phyloP scores from a whole-genome alignment of 2,113 vertebrate species.

The Erythrocercus mccallii region DNA sequence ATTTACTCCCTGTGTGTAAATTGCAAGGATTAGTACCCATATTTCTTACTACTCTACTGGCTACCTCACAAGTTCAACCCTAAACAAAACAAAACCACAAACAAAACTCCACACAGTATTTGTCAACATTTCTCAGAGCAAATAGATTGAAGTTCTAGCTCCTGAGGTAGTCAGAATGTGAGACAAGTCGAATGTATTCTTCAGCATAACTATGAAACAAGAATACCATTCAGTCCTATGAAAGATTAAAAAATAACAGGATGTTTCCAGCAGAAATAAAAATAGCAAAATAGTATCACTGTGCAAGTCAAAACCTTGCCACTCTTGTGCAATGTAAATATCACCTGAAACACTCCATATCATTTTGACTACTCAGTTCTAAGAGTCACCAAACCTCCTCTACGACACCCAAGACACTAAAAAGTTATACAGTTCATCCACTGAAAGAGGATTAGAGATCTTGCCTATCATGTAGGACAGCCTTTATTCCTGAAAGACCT shows the following conservation, averaged over 20 bases:
- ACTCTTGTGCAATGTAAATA: background rate
- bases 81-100: background rate
- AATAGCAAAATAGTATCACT: background rate
- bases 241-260: background rate
- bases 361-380: background rate
- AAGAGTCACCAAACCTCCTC: background rate
- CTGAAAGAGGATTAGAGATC: background rate
- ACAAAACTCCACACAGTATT: background rate
- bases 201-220: background rate
- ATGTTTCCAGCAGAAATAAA: background rate
- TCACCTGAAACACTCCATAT: background rate
- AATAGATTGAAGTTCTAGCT: background rate
- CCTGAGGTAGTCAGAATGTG: background rate
- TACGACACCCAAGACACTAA: background rate
- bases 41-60: background rate
- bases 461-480: background rate
- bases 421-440: background rate
- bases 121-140: background rate
- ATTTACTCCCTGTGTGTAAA: background rate
- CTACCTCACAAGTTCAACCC: background rate
- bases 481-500: background rate
- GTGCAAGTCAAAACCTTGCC: background rate
- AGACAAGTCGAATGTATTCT: background rate
- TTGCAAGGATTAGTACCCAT: background rate
- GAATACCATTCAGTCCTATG: background rate